Evolutionary conservation across 2,113 vertebrate genomes (phyloP).

Genomic region (Tyrannus savana): DNA sequence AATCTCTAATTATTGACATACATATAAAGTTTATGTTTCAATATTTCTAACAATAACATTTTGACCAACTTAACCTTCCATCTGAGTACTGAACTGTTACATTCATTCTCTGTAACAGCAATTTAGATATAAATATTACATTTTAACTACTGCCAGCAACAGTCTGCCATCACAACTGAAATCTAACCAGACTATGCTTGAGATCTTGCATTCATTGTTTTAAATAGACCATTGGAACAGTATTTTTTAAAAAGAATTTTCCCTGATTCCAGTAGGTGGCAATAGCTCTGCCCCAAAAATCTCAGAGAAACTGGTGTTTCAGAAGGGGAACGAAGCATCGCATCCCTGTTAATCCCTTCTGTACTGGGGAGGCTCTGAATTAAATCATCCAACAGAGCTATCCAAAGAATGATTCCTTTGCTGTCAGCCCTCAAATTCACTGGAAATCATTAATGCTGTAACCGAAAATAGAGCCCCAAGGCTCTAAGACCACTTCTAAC

Average conservation of each 20-base stretch:
- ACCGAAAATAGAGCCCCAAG: background rate
- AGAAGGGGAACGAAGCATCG: background rate
- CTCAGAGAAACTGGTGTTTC: background rate
- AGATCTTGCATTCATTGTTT: background rate
- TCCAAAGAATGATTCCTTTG: background rate
- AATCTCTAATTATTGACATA: background rate
- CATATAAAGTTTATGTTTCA: background rate
- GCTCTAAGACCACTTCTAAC: background rate
- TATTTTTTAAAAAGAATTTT: background rate
- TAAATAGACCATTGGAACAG: background rate
- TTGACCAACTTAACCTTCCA: background rate
- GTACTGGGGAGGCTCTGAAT: background rate
- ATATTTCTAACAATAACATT: background rate
- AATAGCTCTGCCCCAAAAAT: conserved; percentile 21
- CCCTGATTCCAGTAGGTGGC: conserved; percentile 42
- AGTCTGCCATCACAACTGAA: background rate
- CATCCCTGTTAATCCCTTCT: background rate
- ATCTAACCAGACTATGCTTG: background rate
- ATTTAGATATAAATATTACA: background rate
- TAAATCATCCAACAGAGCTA: background rate
- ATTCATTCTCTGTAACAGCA: background rate
- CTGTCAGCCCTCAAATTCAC: background rate
- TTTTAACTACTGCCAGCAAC: background rate
- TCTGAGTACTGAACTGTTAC: background rate
- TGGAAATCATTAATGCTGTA: background rate